A percentile compares a stretch with the other conserved stretches of the same genome.
Conservation (phyloP, 2,113 vertebrate genomes). For the Anarrhichthys ocellatus region DNA sequence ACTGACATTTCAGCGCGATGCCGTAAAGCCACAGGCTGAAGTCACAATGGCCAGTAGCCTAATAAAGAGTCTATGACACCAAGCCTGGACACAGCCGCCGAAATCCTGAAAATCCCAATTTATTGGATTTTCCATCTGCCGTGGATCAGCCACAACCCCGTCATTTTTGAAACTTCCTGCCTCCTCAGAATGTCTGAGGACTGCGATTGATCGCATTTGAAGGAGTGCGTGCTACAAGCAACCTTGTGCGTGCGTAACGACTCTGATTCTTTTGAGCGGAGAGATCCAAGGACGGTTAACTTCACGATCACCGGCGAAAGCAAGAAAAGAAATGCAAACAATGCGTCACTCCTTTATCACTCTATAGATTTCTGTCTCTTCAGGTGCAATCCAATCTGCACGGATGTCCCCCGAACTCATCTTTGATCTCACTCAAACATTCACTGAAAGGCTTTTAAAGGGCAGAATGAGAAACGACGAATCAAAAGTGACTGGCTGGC, state of each 20-base stretch:
- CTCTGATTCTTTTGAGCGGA: constrained; percentile 43
- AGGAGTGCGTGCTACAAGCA: constrained; percentile 64
- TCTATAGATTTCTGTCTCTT: constrained; percentile 56
- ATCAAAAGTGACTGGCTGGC: not conserved
- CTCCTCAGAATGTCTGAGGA: constrained; percentile 59
- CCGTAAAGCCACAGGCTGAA: constrained; percentile 45
- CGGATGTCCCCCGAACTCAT: constrained; percentile 31
- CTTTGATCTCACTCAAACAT: constrained; percentile 38
- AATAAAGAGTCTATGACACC: constrained; percentile 62
- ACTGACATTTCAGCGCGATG: constrained; percentile 65
- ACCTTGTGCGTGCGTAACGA: constrained; percentile 48
- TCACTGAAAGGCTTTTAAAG: constrained; percentile 11
- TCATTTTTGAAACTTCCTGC: constrained; percentile 63
- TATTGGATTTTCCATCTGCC: constrained; percentile 66
- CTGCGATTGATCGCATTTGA: constrained; percentile 71
- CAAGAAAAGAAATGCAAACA: constrained; percentile 50
- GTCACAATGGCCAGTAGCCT: constrained; percentile 54
- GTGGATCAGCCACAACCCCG: constrained; percentile 57
- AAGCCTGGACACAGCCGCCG: constrained; percentile 34
- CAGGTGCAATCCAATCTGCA: constrained; percentile 38
- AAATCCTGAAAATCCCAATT: constrained; percentile 66
- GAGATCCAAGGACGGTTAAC: constrained; percentile 61
- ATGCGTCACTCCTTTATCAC: constrained; percentile 32
- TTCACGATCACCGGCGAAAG: constrained; percentile 45
- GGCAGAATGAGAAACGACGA: not conserved